Conservation (phyloP, 2,797 vertebrate genomes). For the Molossus molossus region DNA sequence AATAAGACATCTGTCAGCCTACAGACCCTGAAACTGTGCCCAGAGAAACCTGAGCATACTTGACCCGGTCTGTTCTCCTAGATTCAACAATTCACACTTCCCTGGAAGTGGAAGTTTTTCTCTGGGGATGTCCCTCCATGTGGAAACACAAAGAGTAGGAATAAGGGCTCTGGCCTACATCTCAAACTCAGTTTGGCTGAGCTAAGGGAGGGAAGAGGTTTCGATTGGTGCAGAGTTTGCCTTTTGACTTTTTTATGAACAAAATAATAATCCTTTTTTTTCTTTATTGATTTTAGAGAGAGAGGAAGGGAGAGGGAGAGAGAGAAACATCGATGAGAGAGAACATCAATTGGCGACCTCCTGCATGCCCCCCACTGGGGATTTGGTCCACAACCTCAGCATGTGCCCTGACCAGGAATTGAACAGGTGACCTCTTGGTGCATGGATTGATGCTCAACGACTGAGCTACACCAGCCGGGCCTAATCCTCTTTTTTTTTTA, state of each 20-base stretch:
- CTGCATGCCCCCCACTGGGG: no score
- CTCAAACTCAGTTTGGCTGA: not conserved
- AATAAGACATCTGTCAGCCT: not conserved
- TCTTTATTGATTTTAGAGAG: not conserved
- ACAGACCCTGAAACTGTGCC: no score
- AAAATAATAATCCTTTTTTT: not conserved
- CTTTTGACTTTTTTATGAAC: not conserved
- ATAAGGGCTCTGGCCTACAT: not conserved
- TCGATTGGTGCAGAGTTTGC: not conserved
- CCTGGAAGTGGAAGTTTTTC: not conserved
- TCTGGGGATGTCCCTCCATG: not conserved
- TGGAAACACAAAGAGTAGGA: not conserved
- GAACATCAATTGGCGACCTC: no score
- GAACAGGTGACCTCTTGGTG: no score
- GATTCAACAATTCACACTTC: not conserved
- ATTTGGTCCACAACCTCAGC: no score
- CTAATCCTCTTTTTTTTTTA: not conserved
- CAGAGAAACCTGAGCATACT: not conserved
- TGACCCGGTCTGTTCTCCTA: not conserved
- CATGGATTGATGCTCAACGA: no score
- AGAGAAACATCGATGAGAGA: no score
- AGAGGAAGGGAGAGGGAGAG: no score
- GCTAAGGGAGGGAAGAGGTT: not conserved
- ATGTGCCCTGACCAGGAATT: no score
- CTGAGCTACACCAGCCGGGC: no score